These are phyloP conservation scores for Crocodylus rhombifer DNA, from an alignment of 2,797 vertebrate species.

Conservation along the genomic window DNA sequence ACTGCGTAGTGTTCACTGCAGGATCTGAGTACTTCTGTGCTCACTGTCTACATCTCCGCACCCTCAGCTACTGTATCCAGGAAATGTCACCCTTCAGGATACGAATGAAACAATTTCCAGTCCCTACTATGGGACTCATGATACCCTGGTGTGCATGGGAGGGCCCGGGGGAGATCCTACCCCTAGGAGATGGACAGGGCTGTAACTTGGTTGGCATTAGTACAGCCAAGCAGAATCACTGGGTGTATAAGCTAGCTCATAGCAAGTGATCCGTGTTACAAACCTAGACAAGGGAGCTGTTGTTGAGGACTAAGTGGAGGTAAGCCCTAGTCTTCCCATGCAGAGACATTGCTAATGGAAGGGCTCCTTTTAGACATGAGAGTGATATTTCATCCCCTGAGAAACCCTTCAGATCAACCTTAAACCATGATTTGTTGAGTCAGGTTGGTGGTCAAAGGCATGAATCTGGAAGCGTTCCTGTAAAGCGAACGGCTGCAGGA, in stretches of 20 bases:
- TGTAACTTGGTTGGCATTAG: not conserved
- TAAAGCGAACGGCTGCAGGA: fast-evolving
- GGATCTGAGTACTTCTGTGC: not conserved
- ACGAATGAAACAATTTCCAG: not conserved
- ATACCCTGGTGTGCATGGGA: not conserved
- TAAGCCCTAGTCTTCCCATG: not conserved
- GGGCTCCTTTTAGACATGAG: not conserved
- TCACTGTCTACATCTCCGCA: not conserved
- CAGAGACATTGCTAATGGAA: not conserved
- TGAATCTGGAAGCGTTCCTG: fast-evolving
- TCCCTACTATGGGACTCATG: not conserved
- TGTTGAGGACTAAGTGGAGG: not conserved
- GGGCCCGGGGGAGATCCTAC: not conserved
- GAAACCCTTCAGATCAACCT: not conserved
- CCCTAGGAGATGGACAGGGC: not conserved
- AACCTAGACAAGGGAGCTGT: not conserved
- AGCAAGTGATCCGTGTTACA: no score
- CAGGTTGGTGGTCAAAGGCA: not conserved
- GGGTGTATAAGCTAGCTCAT: no score
- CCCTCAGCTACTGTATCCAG: not conserved
- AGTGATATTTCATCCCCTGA: not conserved
- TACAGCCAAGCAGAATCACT: no score
- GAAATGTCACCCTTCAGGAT: no score
- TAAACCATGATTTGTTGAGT: not conserved
- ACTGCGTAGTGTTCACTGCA: no score